Base-by-base conservation (phyloP, 2,797 vertebrate species). In the Betta splendens region DNA sequence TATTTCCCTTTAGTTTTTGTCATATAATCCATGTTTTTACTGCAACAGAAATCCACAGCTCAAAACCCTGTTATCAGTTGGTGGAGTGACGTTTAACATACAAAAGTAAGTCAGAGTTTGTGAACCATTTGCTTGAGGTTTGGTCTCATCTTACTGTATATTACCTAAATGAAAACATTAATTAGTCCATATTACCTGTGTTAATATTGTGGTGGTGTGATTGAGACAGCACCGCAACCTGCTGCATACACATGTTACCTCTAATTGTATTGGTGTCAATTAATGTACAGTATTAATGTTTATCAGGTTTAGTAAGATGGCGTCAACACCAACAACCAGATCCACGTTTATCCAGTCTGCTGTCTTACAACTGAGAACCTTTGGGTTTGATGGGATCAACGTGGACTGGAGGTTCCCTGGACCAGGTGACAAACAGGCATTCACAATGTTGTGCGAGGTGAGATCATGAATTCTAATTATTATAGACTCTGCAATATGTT, bases 381-480 rank as follows among this genome's bases (percentile, higher is more conserved):
- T 89, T 26, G 47, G 50, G 3, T 94, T 95, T 53, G 90, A 94
- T 63, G 94, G 93, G 1, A 71, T 94, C 9, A 92, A 93, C 49
- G 76, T 95, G 28, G 91, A 92, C 77, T 94, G 93, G 91, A 77
- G 90, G 61, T 92, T 87, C 60, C 92, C 92, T 3, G 89, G 85
- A 3, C 12, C 7, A 4, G 18, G 57, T n/a, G 91, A 93, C 74
- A 89, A 92, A 36, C 61, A 73, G 33, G 84, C 51, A 51, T 94
- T 93, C 54, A 81, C 91, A 45, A 18, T 64, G 45, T 69, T 94
- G 16, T 87, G 87, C 56, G 58, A 92, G 79, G 92, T 93, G 25
- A 60, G 69, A 52, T 26, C 12, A 8, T 36, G 9, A 36, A 36
- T 36, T 36, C 22, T n/a, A n/a, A n/a, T n/a, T n/a, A n/a, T n/a